phyloP scores from a whole-genome alignment of 2,888 invertebrate genomes.

The Colostygia pectinataria region DNA sequence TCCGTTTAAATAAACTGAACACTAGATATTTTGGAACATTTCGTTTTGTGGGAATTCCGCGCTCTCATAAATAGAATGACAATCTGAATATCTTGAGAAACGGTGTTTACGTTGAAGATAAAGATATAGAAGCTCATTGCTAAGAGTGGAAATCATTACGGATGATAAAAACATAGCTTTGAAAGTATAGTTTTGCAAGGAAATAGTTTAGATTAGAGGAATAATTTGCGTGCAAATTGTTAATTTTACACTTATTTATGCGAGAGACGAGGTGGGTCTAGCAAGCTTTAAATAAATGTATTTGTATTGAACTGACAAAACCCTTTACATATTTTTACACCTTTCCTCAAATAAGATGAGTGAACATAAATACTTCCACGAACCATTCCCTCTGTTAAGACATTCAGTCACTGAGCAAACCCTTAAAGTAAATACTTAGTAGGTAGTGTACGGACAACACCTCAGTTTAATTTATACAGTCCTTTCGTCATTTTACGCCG shows the following conservation, averaged over 20 bases:
- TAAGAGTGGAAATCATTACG: too few species aligned
- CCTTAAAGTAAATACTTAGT: conserved; percentile 5
- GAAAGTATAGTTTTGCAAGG: too few species aligned
- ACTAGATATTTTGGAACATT: conserved; percentile 3
- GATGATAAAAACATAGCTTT: too few species aligned
- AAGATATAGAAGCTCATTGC: too few species aligned
- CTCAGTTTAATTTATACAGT: conserved; percentile 13
- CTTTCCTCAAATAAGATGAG: neutral
- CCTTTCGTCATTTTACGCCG: conserved; percentile 9
- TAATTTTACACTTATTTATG: too few species aligned
- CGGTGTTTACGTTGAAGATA: too few species aligned
- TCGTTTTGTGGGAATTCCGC: too few species aligned
- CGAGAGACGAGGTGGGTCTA: too few species aligned
- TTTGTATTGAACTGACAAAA: neutral
- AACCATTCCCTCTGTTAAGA: neutral
- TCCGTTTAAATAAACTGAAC: conserved; percentile 9
- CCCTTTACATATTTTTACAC: neutral
- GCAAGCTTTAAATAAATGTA: neutral
- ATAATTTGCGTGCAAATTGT: too few species aligned
- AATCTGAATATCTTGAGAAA: too few species aligned
- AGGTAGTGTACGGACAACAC: conserved; percentile 10
- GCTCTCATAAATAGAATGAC: neutral
- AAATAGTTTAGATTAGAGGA: too few species aligned
- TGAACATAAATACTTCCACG: too few species aligned
- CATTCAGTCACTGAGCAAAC: neutral